A percentile compares a stretch with the other conserved stretches of the same genome.
These are phyloP conservation scores for Ctenoplectra terminalis DNA, from an alignment of 1,140 invertebrate species.

Conservation along the genomic window DNA sequence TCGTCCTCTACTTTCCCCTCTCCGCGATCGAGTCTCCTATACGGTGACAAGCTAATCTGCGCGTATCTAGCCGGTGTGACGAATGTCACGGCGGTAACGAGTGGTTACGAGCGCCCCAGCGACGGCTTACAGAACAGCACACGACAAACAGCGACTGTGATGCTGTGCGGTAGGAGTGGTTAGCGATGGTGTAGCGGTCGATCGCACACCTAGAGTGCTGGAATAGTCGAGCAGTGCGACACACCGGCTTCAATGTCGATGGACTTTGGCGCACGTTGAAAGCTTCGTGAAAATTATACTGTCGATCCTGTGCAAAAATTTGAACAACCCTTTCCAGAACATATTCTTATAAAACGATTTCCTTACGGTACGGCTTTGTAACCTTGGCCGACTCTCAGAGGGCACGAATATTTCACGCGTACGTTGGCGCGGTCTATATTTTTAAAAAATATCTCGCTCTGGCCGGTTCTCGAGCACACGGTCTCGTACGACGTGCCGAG, in stretches of 20 bases:
- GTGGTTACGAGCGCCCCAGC: constrained; percentile 25
- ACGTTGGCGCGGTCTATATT: too few relatives aligned
- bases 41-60: constrained; percentile 7
- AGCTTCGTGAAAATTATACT: too few relatives aligned
- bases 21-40: background rate
- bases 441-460: too few relatives aligned
- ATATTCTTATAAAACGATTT: too few relatives aligned
- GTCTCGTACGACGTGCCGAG: too few relatives aligned
- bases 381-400: too few relatives aligned
- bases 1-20: constrained; percentile 2
- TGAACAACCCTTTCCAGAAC: too few relatives aligned
- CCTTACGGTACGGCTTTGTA: too few relatives aligned
- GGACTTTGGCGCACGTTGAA: background rate
- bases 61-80: background rate
- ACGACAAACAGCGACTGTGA: background rate
- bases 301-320: too few relatives aligned
- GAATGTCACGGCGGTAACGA: constrained; percentile 27
- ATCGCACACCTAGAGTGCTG: background rate
- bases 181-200: constrained; percentile 25
- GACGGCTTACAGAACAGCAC: background rate
- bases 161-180: constrained; percentile 45
- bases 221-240: background rate
- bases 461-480: too few relatives aligned
- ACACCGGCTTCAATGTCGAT: background rate
- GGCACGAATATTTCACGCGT: too few relatives aligned